A percentile compares a stretch with the other conserved stretches of the same genome.
These are phyloP conservation scores for Drosophila pachea DNA, from an alignment of 1,140 invertebrate genomes.

Conservation along the genomic window DNA sequence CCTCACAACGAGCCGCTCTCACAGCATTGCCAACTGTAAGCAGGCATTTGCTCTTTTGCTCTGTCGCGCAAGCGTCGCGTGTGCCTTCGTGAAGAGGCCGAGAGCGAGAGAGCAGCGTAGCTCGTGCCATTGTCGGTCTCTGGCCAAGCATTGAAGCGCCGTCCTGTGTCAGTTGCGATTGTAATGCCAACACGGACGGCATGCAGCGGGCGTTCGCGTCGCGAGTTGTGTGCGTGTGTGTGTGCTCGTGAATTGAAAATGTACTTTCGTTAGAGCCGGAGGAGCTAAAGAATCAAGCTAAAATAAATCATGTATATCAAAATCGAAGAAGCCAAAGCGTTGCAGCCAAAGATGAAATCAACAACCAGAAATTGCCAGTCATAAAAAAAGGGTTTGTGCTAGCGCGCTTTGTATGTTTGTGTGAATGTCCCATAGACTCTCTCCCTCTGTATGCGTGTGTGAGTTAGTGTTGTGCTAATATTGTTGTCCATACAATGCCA, in stretches of 20 bases:
- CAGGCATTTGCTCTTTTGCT: background rate
- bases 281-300: slow-evolving; percentile 29
- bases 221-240: slow-evolving; percentile 50
- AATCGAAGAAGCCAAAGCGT: slow-evolving; percentile 60
- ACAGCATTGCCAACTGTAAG: slow-evolving; percentile 35
- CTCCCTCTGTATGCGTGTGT: slow-evolving; percentile 12
- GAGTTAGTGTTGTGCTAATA: slow-evolving; percentile 57
- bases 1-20: background rate
- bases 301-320: slow-evolving; percentile 69
- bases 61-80: slow-evolving; percentile 23
- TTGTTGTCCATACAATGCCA: slow-evolving; percentile 47
- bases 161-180: slow-evolving; percentile 60
- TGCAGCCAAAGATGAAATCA: slow-evolving; percentile 75
- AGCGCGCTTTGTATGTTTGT: slow-evolving; percentile 26
- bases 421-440: background rate
- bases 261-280: slow-evolving; percentile 38
- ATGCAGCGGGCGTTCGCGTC: slow-evolving; percentile 61
- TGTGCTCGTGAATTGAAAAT: slow-evolving; percentile 39
- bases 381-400: slow-evolving; percentile 73
- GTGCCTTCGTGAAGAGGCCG: slow-evolving; percentile 11
- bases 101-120: background rate
- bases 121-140: too few relatives aligned
- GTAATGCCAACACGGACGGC: slow-evolving; percentile 69
- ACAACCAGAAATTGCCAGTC: slow-evolving; percentile 75
- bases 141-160: slow-evolving; percentile 1